phyloP scores from a whole-genome alignment of 2,888 invertebrate species.

The Dicycla oo region DNA sequence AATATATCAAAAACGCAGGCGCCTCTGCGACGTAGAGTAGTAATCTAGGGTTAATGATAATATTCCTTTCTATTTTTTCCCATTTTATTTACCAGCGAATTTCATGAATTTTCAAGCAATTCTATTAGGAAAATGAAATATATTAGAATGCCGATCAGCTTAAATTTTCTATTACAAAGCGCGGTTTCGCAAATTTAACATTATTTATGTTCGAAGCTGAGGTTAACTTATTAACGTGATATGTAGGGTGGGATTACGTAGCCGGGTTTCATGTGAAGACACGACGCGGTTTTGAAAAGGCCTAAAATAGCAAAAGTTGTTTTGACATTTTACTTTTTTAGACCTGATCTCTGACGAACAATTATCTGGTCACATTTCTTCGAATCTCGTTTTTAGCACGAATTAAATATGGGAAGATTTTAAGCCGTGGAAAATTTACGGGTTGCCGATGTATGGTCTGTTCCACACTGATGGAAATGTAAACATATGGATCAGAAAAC shows the following conservation, averaged over 20 bases:
- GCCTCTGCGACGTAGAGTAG: no score
- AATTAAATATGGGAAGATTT: no score
- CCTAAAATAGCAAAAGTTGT: not conserved
- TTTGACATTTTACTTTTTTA: not conserved
- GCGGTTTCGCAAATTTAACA: conserved; percentile 34
- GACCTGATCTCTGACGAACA: not conserved
- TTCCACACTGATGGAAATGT: no score
- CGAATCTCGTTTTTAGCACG: no score
- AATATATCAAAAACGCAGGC: no score
- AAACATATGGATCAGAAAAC: no score
- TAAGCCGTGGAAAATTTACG: no score
- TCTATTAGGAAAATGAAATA: conserved; percentile 11
- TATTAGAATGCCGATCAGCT: conserved; percentile 27
- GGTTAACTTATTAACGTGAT: conserved; percentile 51
- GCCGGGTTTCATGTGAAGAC: not conserved
- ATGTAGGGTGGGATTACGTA: conserved; percentile 20
- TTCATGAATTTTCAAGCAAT: conserved; percentile 26
- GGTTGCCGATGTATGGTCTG: no score
- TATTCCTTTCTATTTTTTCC: not conserved
- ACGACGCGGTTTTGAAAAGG: conserved; percentile 2
- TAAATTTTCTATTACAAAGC: conserved; percentile 48
- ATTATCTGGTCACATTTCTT: no score
- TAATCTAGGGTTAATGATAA: conserved; percentile 15
- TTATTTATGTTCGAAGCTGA: conserved; percentile 48
- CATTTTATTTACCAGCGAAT: not conserved